Conservation (phyloP, 2,797 vertebrate genomes). For the Megaceryle alcyon region DNA sequence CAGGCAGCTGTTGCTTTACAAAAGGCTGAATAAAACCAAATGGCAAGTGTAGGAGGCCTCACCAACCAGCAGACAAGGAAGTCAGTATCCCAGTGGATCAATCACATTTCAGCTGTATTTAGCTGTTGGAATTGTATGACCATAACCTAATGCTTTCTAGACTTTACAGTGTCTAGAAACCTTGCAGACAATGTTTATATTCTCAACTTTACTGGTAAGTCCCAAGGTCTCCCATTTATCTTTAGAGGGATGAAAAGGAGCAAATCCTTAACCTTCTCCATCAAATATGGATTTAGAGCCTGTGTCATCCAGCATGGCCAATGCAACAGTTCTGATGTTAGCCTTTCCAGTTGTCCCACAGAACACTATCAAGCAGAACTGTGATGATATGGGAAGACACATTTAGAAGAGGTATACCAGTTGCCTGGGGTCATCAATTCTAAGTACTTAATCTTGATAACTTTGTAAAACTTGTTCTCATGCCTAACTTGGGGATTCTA, state of each 20-base stretch:
- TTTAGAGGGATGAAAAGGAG: not conserved
- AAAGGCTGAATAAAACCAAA: not conserved
- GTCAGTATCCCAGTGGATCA: not conserved
- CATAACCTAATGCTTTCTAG: not conserved
- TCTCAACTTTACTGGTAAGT: not conserved
- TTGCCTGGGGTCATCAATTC: not conserved
- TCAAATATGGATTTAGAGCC: not conserved
- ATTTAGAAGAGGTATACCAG: not conserved
- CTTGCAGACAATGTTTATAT: no score
- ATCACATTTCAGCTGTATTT: not conserved
- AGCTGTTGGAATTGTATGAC: not conserved
- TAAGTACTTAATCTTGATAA: no score
- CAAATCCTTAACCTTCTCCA: not conserved
- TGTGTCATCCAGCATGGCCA: not conserved
- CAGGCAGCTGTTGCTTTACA: not conserved
- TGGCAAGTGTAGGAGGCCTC: not conserved
- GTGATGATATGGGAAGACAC: not conserved
- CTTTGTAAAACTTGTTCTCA: no score
- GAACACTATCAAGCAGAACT: not conserved
- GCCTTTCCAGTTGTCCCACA: not conserved
- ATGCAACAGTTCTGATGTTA: not conserved
- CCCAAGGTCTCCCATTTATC: not conserved
- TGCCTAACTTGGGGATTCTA: not conserved
- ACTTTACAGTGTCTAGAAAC: not conserved
- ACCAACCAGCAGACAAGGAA: not conserved